phyloP scores from a whole-genome alignment of 1,140 invertebrate species.

The Drosophila serrata region DNA sequence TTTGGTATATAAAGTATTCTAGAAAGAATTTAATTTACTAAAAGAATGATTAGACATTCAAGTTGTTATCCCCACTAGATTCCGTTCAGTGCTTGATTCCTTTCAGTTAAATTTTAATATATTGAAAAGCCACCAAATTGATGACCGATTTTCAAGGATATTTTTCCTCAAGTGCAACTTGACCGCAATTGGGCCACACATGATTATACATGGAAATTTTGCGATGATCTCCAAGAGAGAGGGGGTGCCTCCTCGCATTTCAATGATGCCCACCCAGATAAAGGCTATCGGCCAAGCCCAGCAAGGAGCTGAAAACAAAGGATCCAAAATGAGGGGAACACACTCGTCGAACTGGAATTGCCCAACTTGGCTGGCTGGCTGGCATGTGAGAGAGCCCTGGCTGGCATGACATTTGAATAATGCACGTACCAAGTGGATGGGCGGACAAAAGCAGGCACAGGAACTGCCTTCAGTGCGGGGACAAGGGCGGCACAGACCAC shows the following conservation, averaged over 20 bases:
- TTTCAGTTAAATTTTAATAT: no score
- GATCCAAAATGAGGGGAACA: constrained; percentile 8
- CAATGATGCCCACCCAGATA: constrained; percentile 47
- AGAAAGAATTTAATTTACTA: no score
- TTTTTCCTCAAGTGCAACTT: constrained; percentile 1
- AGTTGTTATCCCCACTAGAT: no score
- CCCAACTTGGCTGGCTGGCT: constrained; percentile 7
- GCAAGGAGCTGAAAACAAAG: constrained; percentile 21
- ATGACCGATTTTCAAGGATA: background rate
- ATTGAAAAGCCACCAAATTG: background rate
- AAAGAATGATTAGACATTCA: no score
- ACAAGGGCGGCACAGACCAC: constrained; percentile 17
- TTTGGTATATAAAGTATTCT: no score
- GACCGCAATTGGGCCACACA: constrained; percentile 17
- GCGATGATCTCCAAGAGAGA: constrained; percentile 14
- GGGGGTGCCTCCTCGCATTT: constrained; percentile 8
- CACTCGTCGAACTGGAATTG: constrained; percentile 36
- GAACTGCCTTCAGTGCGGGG: background rate
- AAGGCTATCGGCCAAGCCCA: constrained; percentile 29
- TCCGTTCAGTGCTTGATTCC: background rate
- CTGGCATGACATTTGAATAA: constrained; percentile 71
- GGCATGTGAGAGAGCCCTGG: constrained; percentile 42
- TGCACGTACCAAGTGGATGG: constrained; percentile 54
- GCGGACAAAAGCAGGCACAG: constrained; percentile 15
- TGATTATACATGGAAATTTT: constrained; percentile 17